Evolutionary conservation across 2,797 vertebrate genomes (phyloP).

Genomic region (Sebastes glaucus): DNA sequence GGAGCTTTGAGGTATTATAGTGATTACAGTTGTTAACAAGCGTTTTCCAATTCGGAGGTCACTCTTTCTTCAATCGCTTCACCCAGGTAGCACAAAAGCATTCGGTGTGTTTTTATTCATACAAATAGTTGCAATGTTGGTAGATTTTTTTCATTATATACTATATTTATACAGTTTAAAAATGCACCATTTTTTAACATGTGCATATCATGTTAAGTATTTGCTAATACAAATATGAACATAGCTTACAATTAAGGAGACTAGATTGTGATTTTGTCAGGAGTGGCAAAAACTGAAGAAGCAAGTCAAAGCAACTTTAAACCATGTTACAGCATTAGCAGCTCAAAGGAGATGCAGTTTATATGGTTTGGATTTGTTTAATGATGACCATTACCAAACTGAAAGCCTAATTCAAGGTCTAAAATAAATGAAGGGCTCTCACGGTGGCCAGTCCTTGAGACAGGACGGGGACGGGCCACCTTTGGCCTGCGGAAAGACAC

Average conservation of each 20-base stretch:
- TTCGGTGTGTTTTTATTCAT: neutral
- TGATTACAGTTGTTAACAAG: slow-evolving; percentile 30
- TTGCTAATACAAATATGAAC: neutral
- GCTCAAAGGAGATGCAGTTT: neutral
- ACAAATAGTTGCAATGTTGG: neutral
- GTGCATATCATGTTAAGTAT: neutral
- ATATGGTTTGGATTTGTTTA: neutral
- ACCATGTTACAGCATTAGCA: neutral
- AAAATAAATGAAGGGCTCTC: slow-evolving; percentile 21
- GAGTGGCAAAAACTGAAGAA: neutral
- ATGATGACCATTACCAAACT: neutral
- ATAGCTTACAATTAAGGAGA: neutral
- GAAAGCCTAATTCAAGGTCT: slow-evolving; percentile 32
- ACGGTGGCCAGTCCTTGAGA: slow-evolving; percentile 40
- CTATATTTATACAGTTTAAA: too few species aligned
- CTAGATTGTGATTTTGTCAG: neutral
- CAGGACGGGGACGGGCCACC: slow-evolving; percentile 30
- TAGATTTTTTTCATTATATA: neutral
- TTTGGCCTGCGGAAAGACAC: slow-evolving; percentile 44
- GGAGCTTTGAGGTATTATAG: slow-evolving; percentile 32
- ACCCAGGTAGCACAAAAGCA: neutral
- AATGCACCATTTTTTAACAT: too few species aligned
- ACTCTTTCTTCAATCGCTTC: neutral
- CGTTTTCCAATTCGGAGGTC: slow-evolving; percentile 17
- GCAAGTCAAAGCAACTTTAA: neutral